Conservation (phyloP, 2,797 vertebrate species). For the Sciurus carolinensis region DNA sequence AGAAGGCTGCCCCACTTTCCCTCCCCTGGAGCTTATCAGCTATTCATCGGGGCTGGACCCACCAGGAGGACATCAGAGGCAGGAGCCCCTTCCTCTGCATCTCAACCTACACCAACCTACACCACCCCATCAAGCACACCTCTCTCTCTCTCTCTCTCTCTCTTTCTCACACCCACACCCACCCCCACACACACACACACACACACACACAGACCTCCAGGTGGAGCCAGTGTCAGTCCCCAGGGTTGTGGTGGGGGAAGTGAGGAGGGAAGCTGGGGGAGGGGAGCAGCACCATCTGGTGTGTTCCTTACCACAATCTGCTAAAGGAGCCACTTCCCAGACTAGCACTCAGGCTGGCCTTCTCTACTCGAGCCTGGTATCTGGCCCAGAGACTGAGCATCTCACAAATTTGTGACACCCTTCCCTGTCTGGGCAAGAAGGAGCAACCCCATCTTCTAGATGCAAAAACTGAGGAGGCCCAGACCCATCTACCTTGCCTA, state of each 20-base stretch:
- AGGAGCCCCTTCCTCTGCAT: not conserved
- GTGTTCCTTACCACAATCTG: slow-evolving; percentile 58
- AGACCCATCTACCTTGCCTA: not conserved
- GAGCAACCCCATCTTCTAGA: not conserved
- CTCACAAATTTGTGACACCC: not conserved
- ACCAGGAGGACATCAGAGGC: not conserved
- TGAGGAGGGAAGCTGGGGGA: not conserved
- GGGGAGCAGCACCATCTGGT: slow-evolving; percentile 71
- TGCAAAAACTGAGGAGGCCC: not conserved
- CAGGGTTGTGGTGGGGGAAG: not conserved
- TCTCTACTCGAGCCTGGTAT: not conserved
- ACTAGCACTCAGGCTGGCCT: slow-evolving; percentile 12
- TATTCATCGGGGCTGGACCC: not conserved
- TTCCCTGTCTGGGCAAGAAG: not conserved
- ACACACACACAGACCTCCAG: not conserved
- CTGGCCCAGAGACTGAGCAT: not conserved
- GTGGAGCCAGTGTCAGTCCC: slow-evolving; percentile 38
- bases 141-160: no score
- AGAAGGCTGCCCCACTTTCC: not conserved
- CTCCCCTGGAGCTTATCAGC: not conserved
- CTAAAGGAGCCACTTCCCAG: slow-evolving; percentile 60
- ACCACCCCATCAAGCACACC: not conserved
- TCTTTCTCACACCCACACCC: not conserved
- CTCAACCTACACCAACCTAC: not conserved
- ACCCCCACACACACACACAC: not conserved